Conservation (phyloP, 1,140 invertebrate genomes). For the Copidosoma floridanum region DNA sequence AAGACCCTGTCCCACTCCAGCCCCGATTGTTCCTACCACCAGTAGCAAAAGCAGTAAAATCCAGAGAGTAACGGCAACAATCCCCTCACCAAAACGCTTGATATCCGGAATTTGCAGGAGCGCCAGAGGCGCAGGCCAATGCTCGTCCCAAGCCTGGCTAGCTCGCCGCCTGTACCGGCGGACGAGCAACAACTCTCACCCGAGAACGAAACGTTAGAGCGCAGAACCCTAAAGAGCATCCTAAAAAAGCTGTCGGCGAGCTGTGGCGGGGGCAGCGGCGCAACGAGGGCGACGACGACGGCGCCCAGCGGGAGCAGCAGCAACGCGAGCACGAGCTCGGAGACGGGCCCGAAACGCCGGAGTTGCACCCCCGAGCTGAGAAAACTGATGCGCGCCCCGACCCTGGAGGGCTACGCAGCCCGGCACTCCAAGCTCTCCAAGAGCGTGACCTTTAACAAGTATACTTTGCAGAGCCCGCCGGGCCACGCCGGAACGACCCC, state of each 20-base stretch:
- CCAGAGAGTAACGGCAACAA: too few species aligned
- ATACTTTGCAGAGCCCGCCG: constrained; percentile 78
- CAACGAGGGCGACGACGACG: constrained; percentile 39
- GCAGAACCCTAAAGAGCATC: constrained; percentile 79
- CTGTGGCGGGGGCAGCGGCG: constrained; percentile 53
- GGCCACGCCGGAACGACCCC: constrained; percentile 41
- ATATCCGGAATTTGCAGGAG: constrained; percentile 26
- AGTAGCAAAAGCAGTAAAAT: too few species aligned
- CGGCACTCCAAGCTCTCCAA: constrained; percentile 83
- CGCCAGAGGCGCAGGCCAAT: constrained; percentile 21
- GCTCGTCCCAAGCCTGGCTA: too few species aligned
- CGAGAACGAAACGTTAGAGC: constrained; percentile 81
- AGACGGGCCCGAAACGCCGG: constrained; percentile 46
- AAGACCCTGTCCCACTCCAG: too few species aligned
- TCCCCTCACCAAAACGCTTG: too few species aligned
- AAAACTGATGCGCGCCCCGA: constrained; percentile 73
- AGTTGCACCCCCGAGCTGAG: constrained; percentile 60
- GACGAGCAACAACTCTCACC: constrained; percentile 60
- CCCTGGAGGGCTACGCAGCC: constrained; percentile 81
- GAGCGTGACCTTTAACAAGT: constrained; percentile 84
- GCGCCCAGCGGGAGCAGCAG: constrained; percentile 51
- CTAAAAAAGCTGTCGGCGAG: constrained; percentile 77
- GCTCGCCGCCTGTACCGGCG: too few species aligned
- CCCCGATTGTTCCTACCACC: too few species aligned
- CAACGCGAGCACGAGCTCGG: constrained; percentile 52